A percentile compares a stretch with the other conserved stretches of the same genome.
phyloP scores from a whole-genome alignment of 2,113 vertebrate genomes.

The Ictalurus furcatus region DNA sequence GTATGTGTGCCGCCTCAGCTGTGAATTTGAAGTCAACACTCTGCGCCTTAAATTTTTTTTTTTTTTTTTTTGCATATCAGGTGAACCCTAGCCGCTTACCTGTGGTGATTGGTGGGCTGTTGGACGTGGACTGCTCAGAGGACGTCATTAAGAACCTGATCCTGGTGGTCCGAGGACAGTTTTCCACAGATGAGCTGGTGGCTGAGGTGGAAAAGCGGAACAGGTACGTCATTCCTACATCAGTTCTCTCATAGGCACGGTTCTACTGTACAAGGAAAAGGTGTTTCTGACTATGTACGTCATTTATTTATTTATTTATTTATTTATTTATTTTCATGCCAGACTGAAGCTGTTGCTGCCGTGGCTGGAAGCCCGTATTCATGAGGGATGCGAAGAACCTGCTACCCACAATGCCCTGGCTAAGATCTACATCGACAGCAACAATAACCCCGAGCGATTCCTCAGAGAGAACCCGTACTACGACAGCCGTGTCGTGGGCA shows the following conservation, averaged over 20 bases:
- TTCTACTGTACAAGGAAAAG: neutral
- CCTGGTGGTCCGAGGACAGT: constrained; percentile 95
- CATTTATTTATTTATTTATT: too few relatives aligned
- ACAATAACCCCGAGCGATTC: constrained; percentile 98
- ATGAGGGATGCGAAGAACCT: constrained; percentile 96
- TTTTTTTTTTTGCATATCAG: constrained; percentile 62
- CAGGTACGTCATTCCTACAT: constrained; percentile 71
- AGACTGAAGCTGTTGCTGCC: constrained; percentile 95
- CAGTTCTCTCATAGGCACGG: neutral
- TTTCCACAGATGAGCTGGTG: constrained; percentile 97
- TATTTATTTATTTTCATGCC: constrained; percentile 23
- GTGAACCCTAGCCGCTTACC: constrained; percentile 97
- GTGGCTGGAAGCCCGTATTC: constrained; percentile 96
- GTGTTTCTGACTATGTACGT: neutral
- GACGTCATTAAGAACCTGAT: constrained; percentile 98
- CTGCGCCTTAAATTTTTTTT: neutral
- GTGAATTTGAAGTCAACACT: neutral
- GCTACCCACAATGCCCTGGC: constrained; percentile 97
- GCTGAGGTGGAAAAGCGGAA: constrained; percentile 99
- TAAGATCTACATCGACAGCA: constrained; percentile 99
- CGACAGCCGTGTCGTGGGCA: constrained; percentile 96
- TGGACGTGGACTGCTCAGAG: constrained; percentile 98
- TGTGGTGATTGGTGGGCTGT: constrained; percentile 93
- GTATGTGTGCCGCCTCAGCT: neutral
- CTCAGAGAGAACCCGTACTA: constrained; percentile 96